phyloP scores from a whole-genome alignment of 1,140 invertebrate species.

The Heliconius melpomene region DNA sequence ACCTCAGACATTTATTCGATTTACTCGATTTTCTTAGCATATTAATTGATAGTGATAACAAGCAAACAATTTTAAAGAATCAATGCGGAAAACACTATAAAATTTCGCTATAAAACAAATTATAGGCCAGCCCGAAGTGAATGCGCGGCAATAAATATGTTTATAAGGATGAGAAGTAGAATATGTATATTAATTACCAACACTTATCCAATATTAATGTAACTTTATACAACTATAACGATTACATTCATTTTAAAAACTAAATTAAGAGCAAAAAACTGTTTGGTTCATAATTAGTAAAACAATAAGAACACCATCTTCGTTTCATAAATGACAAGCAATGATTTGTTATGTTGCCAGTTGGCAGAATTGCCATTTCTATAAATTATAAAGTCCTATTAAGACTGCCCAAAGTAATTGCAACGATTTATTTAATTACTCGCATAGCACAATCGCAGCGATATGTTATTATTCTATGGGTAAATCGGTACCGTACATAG shows the following conservation, averaged over 20 bases:
- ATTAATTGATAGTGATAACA: background rate
- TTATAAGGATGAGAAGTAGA: background rate
- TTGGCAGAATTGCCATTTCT: background rate
- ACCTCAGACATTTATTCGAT: background rate
- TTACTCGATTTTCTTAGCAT: background rate
- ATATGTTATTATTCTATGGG: no score
- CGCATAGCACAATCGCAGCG: background rate
- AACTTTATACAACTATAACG: conserved; percentile 7
- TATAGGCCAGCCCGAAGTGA: conserved; percentile 6
- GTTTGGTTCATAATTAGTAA: conserved; percentile 25
- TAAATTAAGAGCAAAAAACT: conserved; percentile 18
- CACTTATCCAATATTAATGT: conserved; percentile 23
- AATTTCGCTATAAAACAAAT: background rate
- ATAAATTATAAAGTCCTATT: background rate
- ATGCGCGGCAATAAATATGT: conserved; percentile 31
- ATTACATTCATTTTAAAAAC: conserved; percentile 23
- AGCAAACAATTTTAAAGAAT: background rate
- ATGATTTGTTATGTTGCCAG: conserved; percentile 13
- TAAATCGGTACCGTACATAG: no score
- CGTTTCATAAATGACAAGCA: conserved; percentile 29
- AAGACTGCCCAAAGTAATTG: background rate
- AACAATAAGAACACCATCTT: conserved; percentile 42
- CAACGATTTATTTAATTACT: background rate
- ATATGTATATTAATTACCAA: background rate
- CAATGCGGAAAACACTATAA: background rate